Evolutionary conservation across 2,113 vertebrate genomes (phyloP).

Genomic region (Leptosomus discolor): DNA sequence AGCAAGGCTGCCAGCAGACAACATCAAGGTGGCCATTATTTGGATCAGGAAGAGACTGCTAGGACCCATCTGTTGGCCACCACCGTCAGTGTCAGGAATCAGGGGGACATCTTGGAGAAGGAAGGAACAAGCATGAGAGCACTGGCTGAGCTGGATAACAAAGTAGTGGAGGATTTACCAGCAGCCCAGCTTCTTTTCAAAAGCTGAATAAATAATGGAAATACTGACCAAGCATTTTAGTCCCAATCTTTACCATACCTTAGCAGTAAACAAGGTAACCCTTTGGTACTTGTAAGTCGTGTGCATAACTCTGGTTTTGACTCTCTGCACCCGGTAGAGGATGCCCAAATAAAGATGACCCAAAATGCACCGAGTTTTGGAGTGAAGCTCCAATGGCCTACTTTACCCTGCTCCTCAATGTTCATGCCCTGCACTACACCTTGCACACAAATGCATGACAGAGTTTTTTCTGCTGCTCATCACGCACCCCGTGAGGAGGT

Average conservation of each 20-base stretch:
- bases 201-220: background rate
- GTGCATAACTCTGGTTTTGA: background rate
- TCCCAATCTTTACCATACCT: background rate
- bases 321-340: background rate
- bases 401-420: background rate
- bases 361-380: background rate
- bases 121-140: background rate
- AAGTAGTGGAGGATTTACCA: background rate
- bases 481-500: fast-evolving
- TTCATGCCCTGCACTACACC: background rate
- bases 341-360: background rate
- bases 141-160: background rate
- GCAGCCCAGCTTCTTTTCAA: background rate
- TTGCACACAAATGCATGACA: background rate
- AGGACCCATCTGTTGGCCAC: background rate
- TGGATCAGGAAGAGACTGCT: background rate
- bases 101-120: background rate
- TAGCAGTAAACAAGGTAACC: background rate
- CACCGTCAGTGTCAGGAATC: background rate
- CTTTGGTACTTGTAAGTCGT: background rate
- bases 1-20: background rate
- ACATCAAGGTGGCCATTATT: background rate
- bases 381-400: background rate
- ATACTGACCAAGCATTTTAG: background rate
- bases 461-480: background rate